Evolutionary conservation across 2,888 invertebrate genomes (phyloP).

Genomic region (Pedicia rivosa): DNA sequence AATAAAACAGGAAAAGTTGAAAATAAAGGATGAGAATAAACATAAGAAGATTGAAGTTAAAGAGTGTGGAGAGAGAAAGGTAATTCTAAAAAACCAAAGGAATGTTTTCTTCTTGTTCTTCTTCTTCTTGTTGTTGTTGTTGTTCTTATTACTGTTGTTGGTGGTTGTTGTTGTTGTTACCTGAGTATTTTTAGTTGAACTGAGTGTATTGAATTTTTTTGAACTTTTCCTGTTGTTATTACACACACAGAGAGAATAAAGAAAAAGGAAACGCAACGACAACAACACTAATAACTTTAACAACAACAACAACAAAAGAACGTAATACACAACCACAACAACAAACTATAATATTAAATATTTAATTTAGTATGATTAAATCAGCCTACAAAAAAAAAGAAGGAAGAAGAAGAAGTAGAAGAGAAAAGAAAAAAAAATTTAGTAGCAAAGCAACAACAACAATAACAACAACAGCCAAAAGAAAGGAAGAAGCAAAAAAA

Average conservation of each 20-base stretch:
- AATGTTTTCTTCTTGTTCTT: too few species aligned
- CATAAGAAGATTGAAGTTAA: too few species aligned
- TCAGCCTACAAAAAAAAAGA: slow-evolving; percentile 2
- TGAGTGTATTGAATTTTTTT: not conserved
- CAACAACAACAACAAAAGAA: too few species aligned
- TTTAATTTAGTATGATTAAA: slow-evolving; percentile 5
- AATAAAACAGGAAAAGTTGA: too few species aligned
- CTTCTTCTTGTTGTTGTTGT: too few species aligned
- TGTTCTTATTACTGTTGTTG: not conserved
- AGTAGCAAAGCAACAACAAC: not conserved
- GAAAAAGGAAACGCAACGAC: not conserved
- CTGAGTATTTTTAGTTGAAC: not conserved
- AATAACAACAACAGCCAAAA: not conserved
- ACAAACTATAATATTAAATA: slow-evolving; percentile 2
- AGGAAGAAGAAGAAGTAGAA: slow-evolving; percentile 3
- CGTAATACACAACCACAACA: too few species aligned
- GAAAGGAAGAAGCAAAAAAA: too few species aligned
- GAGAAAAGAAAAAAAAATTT: not conserved
- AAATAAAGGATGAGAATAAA: too few species aligned
- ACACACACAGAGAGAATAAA: too few species aligned
- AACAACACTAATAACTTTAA: too few species aligned
- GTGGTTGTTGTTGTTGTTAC: not conserved
- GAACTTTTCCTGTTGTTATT: not conserved
- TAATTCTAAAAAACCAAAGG: too few species aligned
- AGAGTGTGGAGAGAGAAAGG: too few species aligned